These are phyloP conservation scores for Aegotheles bennettii DNA, from an alignment of 2,113 vertebrate species.

Conservation along the genomic window DNA sequence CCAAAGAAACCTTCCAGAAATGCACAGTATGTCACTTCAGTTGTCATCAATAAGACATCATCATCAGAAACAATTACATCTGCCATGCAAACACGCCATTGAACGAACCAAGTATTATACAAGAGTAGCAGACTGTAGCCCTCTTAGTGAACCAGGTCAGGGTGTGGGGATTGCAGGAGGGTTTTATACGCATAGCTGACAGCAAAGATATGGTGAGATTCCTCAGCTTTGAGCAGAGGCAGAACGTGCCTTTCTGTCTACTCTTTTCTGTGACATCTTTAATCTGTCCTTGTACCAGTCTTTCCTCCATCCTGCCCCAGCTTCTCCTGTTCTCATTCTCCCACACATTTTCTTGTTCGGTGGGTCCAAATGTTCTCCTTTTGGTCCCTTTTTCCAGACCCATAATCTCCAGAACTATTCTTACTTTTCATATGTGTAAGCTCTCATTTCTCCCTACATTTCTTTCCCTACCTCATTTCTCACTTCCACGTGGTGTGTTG, in stretches of 20 bases:
- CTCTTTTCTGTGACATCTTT: background rate
- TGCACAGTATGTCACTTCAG: rapidly evolving
- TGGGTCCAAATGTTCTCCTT: background rate
- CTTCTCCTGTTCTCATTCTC: background rate
- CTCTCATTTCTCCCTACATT: background rate
- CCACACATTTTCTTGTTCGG: background rate
- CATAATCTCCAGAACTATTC: background rate
- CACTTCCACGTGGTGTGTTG: background rate
- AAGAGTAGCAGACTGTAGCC: background rate
- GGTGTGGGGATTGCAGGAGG: background rate
- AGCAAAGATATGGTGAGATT: background rate
- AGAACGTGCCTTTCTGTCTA: background rate
- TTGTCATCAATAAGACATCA: background rate
- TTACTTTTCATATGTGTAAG: background rate
- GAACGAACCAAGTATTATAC: background rate
- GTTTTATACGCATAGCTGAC: background rate
- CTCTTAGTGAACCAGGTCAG: background rate
- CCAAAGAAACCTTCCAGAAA: background rate
- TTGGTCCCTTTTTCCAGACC: background rate
- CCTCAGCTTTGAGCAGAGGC: background rate
- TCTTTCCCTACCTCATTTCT: background rate
- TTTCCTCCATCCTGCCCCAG: background rate
- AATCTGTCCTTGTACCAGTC: background rate
- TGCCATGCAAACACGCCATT: background rate
- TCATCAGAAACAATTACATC: background rate